Evolutionary conservation across 2,113 vertebrate species (phyloP), one percentile per base, ranked within the genome.

Genomic region (Menidia beryllina): DNA sequence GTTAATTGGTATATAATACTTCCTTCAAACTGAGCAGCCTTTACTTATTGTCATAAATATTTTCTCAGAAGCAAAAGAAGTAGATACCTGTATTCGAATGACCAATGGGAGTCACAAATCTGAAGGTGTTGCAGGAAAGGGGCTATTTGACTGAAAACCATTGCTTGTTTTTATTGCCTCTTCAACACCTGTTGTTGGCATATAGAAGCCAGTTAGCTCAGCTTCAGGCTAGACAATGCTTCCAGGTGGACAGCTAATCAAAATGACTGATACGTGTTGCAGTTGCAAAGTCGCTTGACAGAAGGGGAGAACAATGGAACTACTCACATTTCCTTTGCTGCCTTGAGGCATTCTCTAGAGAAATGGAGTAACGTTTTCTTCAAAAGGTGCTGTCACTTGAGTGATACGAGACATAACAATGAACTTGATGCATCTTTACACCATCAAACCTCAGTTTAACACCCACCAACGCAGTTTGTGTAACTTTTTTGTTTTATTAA

Each of bases 171-270:
- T 89, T 76, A 69, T 62, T 57, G 80, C 72, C 73, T 71, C 48
- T 72, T 75, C 51, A 80, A 71, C 82, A 85, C 72, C 74, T 76
- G 83, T 77, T 88, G 68, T 81, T 43, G 53, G 51, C 65, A 76
- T 77, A 68, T 72, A 64, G 57, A 79, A 7, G 24, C 48, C 59
- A 60, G 75, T 69, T 86, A 79, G 68, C 59, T 62, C 52, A 48
- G 77, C 81, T 77, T 72, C 30, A 36, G 74, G 88, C 79, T 53
- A 39, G 30, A 59, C 10, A 47, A 65, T 5, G 15, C 81, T 81
- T 83, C 27, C 6, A 56, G 69, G 60, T 56, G 73, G 77, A 85
- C 79, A 75, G 76, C 73, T 81, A 62, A 82, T 86, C 78, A 78
- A 71, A 78, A 77, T 86, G 81, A 83, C 52, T 72, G 68, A 82